Evolutionary conservation across 2,113 vertebrate genomes (phyloP), one percentile per base, ranked within the genome.

Genomic region (Centrocercus urophasianus): DNA sequence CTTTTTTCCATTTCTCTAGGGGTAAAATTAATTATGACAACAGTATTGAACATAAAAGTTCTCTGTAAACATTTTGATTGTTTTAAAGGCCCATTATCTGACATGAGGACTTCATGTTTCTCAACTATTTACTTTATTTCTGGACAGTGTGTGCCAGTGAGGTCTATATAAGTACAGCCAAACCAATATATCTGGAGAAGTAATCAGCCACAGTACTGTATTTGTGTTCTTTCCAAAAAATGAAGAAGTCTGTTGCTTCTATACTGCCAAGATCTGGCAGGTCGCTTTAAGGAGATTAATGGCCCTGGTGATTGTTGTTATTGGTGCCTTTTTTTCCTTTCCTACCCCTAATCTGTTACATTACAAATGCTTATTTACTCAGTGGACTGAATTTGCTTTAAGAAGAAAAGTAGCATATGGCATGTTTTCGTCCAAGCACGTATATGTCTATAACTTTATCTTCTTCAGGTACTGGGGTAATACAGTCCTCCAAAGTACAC

Each of bases 201-300:
- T 76, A 92, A 94, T 95, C 80, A 93, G 30, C 61, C 40, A 61
- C 57, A 90, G 61, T 61, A 83, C 75, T 81, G 38, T 86, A 92
- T 66, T 81, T 84, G 27, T 78, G 59, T 93, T 47, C 48, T 79
- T 93, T 94, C 83, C 38, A 90, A 94, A 91, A 79, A 72, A 32
- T 40, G 69, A 94, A 40, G 18, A 73, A 93, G n/a, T 76, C 66
- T 84, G 18, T 79, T 95, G 59, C 63, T 73, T 86, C 74, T 86
- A 56, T 56, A 6, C 77, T 92, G 93, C 88, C 94, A 95, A 90
- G 77, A 79, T 92, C 88, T 96, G 92, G 57, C 86, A 93, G 93
- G 93, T 95, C 95, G 70, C 74, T 96, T 69, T 93, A 59, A 73
- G 47, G 36, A 94, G 89, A 96, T 96, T 96, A 93, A 96, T 90